Percentiles rank a stretch among this genome's conserved stretches.
phyloP scores from a whole-genome alignment of 1,140 invertebrate species.

The Orius insidiosus region DNA sequence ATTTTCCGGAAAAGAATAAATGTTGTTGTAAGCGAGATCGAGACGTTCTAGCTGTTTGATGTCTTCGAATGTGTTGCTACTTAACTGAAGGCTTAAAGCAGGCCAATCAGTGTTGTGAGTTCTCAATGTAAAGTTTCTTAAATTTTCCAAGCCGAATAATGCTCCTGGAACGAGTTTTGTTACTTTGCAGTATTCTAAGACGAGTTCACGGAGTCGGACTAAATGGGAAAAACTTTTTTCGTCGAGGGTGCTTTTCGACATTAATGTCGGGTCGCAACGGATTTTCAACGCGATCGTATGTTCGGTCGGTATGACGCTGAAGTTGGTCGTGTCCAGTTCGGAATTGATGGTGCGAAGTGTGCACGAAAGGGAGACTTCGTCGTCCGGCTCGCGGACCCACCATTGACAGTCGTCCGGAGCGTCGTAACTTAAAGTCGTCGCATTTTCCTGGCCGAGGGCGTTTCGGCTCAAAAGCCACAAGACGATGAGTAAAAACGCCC shows the following conservation, averaged over 20 bases:
- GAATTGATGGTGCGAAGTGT: slow-evolving; percentile 60
- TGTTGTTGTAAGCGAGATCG: slow-evolving; percentile 74
- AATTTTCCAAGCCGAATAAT: slow-evolving; percentile 50
- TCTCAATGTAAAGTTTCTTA: slow-evolving; percentile 62
- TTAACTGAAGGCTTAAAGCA: slow-evolving; percentile 57
- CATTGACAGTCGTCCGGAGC: slow-evolving; percentile 68
- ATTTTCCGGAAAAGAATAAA: slow-evolving; percentile 69
- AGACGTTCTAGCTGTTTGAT: slow-evolving; percentile 58
- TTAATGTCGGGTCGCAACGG: slow-evolving; percentile 55
- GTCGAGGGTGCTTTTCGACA: slow-evolving; percentile 51
- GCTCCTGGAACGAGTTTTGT: slow-evolving; percentile 54
- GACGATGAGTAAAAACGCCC: too few species aligned
- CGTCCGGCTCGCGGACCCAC: slow-evolving; percentile 30
- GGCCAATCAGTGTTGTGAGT: slow-evolving; percentile 64
- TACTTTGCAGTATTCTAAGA: slow-evolving; percentile 72
- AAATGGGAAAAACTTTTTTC: slow-evolving; percentile 63
- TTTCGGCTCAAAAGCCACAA: too few species aligned
- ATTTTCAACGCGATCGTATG: slow-evolving; percentile 63
- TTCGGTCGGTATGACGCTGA: slow-evolving; percentile 67
- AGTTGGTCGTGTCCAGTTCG: slow-evolving; percentile 70
- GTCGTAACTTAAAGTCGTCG: slow-evolving; percentile 39
- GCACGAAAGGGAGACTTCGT: slow-evolving; percentile 61
- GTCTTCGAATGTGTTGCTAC: slow-evolving; percentile 48
- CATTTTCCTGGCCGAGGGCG: too few species aligned
- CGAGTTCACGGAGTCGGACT: slow-evolving; percentile 52